Percentiles rank a stretch among this genome's conserved stretches.
Conservation (phyloP, 1,140 invertebrate genomes). For the Nebria ingens region DNA sequence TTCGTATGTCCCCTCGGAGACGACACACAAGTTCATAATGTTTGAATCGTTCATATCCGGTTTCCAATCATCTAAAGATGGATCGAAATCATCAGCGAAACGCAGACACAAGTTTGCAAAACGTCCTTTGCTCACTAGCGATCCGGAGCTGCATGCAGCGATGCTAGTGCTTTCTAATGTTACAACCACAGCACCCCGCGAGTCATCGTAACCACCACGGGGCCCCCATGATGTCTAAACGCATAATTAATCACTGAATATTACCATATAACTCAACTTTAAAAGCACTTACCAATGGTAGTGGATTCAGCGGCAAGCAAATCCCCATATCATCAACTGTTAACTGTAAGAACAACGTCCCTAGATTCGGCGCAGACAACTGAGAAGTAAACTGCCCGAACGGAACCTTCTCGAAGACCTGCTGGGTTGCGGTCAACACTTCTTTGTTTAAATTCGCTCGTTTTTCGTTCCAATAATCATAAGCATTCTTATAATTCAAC, state of each 20-base stretch:
- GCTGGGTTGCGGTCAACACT: conserved; percentile 71
- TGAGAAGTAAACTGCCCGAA: conserved; percentile 66
- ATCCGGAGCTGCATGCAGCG: conserved; percentile 68
- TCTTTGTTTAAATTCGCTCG: conserved; percentile 77
- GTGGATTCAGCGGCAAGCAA: conserved; percentile 80
- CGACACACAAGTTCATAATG: conserved; percentile 91
- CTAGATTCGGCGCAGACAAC: conserved; percentile 61
- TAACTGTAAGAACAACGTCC: conserved; percentile 85
- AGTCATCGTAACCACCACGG: conserved; percentile 64
- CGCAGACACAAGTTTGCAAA: conserved; percentile 82
- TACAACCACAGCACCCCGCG: conserved; percentile 82
- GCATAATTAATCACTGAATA: conserved; percentile 9
- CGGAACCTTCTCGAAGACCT: conserved; percentile 63
- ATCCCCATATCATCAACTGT: conserved; percentile 96
- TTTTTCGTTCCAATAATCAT: conserved; percentile 98
- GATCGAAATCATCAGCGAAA: conserved; percentile 95
- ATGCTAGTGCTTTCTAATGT: conserved; percentile 92
- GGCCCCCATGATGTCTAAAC: conserved; percentile 48
- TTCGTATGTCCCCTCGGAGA: conserved; percentile 97
- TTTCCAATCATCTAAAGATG: conserved; percentile 94
- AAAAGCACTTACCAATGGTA: conserved; percentile 44
- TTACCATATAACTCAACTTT: conserved; percentile 16
- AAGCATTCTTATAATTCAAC: conserved; percentile 97
- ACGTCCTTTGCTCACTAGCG: conserved; percentile 63
- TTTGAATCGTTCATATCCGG: conserved; percentile 71